phyloP scores from a whole-genome alignment of 2,113 vertebrate species.

The Vimba vimba region DNA sequence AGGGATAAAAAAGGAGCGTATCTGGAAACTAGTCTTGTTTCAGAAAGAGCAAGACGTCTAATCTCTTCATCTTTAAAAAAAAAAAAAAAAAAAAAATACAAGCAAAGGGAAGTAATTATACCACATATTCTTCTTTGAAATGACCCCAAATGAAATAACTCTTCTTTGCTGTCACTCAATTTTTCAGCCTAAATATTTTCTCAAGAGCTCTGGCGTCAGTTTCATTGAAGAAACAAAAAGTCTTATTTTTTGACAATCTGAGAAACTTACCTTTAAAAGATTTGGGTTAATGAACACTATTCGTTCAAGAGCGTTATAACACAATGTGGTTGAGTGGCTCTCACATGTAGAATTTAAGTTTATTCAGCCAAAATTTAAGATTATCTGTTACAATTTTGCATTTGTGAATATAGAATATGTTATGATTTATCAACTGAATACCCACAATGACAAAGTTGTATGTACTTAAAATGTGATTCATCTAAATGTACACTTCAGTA shows the following conservation, averaged over 20 bases:
- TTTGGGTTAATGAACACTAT: neutral
- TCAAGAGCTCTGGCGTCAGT: neutral
- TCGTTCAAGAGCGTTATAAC: too few relatives aligned
- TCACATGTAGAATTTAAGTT: neutral
- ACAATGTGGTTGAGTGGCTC: neutral
- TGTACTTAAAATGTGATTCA: neutral
- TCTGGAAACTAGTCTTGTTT: conserved; percentile 57
- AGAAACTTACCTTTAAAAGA: neutral
- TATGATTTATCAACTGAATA: neutral
- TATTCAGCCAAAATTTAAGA: neutral
- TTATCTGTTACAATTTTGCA: neutral
- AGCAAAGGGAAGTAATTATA: neutral
- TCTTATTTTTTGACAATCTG: conserved; percentile 2
- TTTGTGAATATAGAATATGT: neutral
- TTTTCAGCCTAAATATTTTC: neutral
- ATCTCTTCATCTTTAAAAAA: neutral
- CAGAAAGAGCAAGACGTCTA: conserved; percentile 50
- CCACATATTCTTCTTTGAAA: conserved; percentile 10
- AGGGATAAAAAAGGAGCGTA: conserved; percentile 58
- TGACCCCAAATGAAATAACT: too few relatives aligned
- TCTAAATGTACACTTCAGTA: neutral
- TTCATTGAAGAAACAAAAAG: neutral
- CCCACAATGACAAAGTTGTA: neutral
- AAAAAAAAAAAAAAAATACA: neutral
- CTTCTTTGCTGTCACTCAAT: neutral